Percentiles rank a stretch among this genome's conserved stretches.
These are phyloP conservation scores for Platycheirus rosarum DNA, from an alignment of 2,888 invertebrate species.

Conservation along the genomic window DNA sequence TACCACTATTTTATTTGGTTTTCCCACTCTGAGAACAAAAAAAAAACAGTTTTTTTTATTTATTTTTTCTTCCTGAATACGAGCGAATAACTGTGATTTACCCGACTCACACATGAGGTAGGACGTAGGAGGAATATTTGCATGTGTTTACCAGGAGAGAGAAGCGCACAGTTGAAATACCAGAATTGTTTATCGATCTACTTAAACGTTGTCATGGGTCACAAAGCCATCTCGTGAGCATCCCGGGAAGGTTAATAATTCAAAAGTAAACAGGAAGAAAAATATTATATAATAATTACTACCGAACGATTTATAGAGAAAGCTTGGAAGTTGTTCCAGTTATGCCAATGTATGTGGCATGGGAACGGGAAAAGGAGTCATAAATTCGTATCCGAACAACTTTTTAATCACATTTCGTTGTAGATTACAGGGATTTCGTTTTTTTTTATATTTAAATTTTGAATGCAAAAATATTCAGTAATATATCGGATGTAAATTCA, in stretches of 20 bases:
- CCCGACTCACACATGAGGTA: background rate
- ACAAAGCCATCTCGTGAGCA: conserved; percentile 58
- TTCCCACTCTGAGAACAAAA: background rate
- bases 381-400: conserved; percentile 58
- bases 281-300: conserved; percentile 61
- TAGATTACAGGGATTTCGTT: conserved; percentile 16
- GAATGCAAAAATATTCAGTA: no score
- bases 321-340: background rate
- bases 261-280: conserved; percentile 30
- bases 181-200: conserved; percentile 64
- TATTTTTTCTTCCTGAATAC: background rate
- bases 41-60: background rate
- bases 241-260: conserved; percentile 24
- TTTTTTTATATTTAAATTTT: no score
- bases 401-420: conserved; percentile 62
- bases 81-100: background rate
- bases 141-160: background rate
- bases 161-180: conserved; percentile 10
- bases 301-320: conserved; percentile 39
- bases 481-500: no score
- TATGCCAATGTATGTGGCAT: background rate
- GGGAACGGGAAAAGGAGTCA: conserved; percentile 47
- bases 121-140: no score
- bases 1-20: background rate
- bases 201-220: conserved; percentile 60